phyloP scores from a whole-genome alignment of 2,797 vertebrate species.

The Geotrypetes seraphini region DNA sequence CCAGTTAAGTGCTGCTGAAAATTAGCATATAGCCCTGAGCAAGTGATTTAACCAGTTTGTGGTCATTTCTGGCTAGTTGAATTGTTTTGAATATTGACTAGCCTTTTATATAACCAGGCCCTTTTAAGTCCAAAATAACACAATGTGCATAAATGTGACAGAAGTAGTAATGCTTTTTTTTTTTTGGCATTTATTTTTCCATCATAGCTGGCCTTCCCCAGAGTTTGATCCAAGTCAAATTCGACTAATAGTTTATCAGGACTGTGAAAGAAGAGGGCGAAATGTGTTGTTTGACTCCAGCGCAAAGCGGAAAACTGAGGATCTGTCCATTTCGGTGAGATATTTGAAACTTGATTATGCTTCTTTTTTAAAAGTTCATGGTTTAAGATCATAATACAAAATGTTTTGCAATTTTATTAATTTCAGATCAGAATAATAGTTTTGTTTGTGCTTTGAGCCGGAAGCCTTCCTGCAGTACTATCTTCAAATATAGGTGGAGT shows the following conservation, averaged over 20 bases:
- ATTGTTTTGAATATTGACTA: too few species aligned
- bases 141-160: background rate
- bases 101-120: too few species aligned
- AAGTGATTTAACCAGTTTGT: too few species aligned
- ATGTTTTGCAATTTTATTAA: background rate
- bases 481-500: slow-evolving; percentile 15
- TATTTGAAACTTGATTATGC: background rate
- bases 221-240: slow-evolving; percentile 93
- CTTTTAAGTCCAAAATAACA: slow-evolving; percentile 7
- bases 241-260: slow-evolving; percentile 93
- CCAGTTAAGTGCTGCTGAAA: too few species aligned
- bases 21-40: too few species aligned
- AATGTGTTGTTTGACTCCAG: slow-evolving; percentile 96
- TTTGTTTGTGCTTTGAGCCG: fast-evolving
- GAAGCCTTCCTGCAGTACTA: background rate
- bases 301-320: slow-evolving; percentile 81
- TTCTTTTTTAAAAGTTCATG: background rate
- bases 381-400: background rate
- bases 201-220: slow-evolving; percentile 82
- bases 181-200: too few species aligned
- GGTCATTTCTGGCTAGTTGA: too few species aligned
- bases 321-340: slow-evolving; percentile 78
- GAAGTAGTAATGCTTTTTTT: slow-evolving; percentile 3
- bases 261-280: slow-evolving; percentile 89
- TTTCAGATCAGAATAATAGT: too few species aligned